Base-by-base conservation (phyloP, 2,113 vertebrate genomes). In the Gyps fulvus region DNA sequence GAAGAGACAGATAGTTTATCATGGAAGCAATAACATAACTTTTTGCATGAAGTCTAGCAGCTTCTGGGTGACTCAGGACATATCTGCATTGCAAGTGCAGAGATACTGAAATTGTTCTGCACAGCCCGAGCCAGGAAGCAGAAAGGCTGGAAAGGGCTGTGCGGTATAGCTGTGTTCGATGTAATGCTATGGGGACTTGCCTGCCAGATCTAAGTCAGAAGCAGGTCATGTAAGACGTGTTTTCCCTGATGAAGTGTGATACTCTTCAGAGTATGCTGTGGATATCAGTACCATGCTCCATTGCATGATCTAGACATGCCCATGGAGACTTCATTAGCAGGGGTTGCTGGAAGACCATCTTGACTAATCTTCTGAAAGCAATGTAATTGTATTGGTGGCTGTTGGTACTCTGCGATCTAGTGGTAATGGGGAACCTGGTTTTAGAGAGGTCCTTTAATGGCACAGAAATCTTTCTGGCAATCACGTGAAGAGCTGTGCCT, bases 181-280 rank as follows among this genome's bases (percentile, higher is more conserved):
- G 26, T 40, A 38, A 16, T 29, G 69, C 81, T 62, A 0, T 9
- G 36, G 76, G 55, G 15, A 11, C 72, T 29, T 1, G 0, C 5
- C 54, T 58, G 67, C 43, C 74, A 52, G 71, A 34, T 18, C 62
- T 15, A 9, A 65, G 71, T 49, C 71, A 92, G 83, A 49, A 70
- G 43, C 69, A 80, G 74, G 22, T 54, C 71, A 8, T 1, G 3
- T 69, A 71, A 42, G 78, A 27, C 0, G 1, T 49, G 19, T 57
- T 90, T 89, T 43, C 63, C 50, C 45, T 34, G 25, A 29, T 38
- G 19, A 61, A 19, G 18, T 8, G 45, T 13, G 62, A 38, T 63
- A 36, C 14, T 54, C 21, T 23, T 20, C n/a, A n/a, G 61, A 52
- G n/a, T 12, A n/a, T 0, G 0, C 32, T 49, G 9, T 57, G 49